Conservation (phyloP, 2,113 vertebrate species). For the Microcebus tavaratra region DNA sequence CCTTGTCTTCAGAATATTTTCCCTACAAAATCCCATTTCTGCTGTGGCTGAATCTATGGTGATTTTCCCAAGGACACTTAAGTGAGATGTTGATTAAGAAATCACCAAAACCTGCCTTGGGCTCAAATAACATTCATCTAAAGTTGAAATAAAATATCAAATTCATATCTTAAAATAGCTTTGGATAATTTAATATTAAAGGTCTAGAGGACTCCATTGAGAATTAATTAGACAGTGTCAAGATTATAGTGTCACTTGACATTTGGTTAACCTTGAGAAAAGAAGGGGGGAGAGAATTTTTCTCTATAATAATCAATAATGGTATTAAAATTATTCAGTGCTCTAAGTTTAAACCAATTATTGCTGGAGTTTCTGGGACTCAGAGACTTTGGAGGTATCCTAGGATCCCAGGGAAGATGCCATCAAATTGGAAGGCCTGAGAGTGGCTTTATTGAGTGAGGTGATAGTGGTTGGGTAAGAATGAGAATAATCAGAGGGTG, state of each 20-base stretch:
- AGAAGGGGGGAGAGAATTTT: not conserved
- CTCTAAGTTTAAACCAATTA: not conserved
- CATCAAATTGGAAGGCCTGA: not conserved
- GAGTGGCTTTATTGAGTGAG: not conserved
- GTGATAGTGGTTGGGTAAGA: not conserved
- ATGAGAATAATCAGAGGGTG: not conserved
- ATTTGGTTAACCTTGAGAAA: not conserved
- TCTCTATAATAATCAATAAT: not conserved
- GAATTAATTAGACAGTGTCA: not conserved
- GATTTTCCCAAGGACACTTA: not conserved
- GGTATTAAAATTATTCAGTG: not conserved
- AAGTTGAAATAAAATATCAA: not conserved
- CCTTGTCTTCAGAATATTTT: not conserved
- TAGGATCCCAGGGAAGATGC: not conserved
- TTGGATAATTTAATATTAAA: not conserved
- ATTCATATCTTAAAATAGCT: not conserved
- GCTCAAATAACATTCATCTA: not conserved
- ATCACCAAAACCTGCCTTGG: not conserved
- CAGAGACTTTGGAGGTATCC: not conserved
- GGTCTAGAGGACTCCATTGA: not conserved
- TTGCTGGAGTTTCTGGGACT: not conserved
- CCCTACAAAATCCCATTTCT: not conserved
- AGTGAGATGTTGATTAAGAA: not conserved
- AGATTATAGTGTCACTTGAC: not conserved
- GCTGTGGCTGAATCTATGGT: not conserved